A percentile compares a stretch with the other conserved stretches of the same genome.
Conservation (phyloP, 1,140 invertebrate genomes). For the Drosophila nikananu region DNA sequence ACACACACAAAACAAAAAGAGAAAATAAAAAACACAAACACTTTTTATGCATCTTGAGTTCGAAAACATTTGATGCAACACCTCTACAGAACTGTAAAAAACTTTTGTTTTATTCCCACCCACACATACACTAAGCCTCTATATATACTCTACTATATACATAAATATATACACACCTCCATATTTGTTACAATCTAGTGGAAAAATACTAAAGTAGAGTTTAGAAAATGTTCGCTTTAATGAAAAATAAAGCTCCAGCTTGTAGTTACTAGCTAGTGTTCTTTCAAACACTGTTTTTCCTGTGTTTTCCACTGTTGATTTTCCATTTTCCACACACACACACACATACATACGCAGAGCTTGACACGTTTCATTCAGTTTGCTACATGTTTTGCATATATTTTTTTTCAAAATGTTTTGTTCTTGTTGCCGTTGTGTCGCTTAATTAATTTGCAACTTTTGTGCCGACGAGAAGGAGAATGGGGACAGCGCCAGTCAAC, state of each 20-base stretch:
- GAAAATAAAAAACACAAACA: constrained; percentile 23
- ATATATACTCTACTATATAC: constrained; percentile 32
- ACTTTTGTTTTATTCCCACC: constrained; percentile 28
- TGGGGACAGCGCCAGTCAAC: constrained; percentile 49
- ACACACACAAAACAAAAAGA: constrained; percentile 14
- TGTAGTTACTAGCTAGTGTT: constrained; percentile 37
- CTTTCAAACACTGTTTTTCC: constrained; percentile 24
- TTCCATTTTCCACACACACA: constrained; percentile 28
- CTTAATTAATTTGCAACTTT: constrained; percentile 77
- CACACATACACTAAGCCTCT: constrained; percentile 18
- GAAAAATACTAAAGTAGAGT: constrained; percentile 31
- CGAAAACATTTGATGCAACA: constrained; percentile 52
- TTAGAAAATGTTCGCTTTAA: constrained; percentile 52
- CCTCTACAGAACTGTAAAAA: constrained; percentile 30
- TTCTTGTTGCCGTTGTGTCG: constrained; percentile 59
- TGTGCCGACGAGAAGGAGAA: constrained; percentile 49
- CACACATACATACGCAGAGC: constrained; percentile 11
- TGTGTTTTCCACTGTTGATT: constrained; percentile 46
- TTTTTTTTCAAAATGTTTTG: constrained; percentile 28
- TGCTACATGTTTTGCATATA: constrained; percentile 56
- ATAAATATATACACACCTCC: constrained; percentile 25
- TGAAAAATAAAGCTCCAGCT: constrained; percentile 36
- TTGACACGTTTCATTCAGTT: constrained; percentile 66
- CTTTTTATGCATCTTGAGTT: constrained; percentile 51
- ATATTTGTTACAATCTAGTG: constrained; percentile 30